Conservation (phyloP, 1,140 invertebrate species). For the Bombyx mori region ASM3026992v2 NC_085119.1:5113501-5114000, state of each 20-base stretch:
- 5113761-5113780: neutral
- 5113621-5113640: no score
- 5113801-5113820: constrained; percentile 28
- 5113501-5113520: no score
- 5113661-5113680: no score
- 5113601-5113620: no score
- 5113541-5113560: no score
- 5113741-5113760: neutral
- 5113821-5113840: constrained; percentile 44
- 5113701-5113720: neutral
- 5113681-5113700: neutral
- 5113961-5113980: constrained; percentile 54
- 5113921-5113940: constrained; percentile 35
- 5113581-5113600: no score
- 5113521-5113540: no score
- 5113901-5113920: constrained; percentile 48
- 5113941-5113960: constrained; percentile 53
- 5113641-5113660: no score
- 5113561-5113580: no score
- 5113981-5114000: constrained; percentile 33
- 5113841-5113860: constrained; percentile 43
- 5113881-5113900: constrained; percentile 44
- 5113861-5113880: constrained; percentile 21
- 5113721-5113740: no score
- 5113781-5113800: constrained; percentile 36